These are phyloP conservation scores for Scaeva pyrastri DNA, from an alignment of 2,888 invertebrate genomes.

Conservation along the genomic window DNA sequence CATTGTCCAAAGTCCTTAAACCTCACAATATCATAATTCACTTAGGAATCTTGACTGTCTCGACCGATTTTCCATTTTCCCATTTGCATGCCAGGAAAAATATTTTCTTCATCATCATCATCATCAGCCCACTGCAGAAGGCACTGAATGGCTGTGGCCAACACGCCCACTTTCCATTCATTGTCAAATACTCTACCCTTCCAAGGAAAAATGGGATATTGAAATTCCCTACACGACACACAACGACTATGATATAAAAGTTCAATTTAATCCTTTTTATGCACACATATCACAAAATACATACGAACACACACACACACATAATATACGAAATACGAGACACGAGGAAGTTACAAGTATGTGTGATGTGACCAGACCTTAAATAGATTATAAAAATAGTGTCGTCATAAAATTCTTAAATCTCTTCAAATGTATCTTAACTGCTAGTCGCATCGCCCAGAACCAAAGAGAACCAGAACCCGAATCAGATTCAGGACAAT, in stretches of 20 bases:
- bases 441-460: neutral
- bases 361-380: neutral
- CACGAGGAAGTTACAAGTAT: neutral
- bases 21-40: constrained; percentile 63
- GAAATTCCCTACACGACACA: neutral
- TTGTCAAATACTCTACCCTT: neutral
- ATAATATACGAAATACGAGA: too few species aligned
- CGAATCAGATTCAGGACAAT: neutral
- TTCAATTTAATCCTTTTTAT: constrained; percentile 39
- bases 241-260: constrained; percentile 4
- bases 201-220: neutral
- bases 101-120: constrained; percentile 1
- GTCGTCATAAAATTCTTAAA: constrained; percentile 55
- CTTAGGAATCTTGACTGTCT: constrained; percentile 59
- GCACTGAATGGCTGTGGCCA: neutral
- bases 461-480: too few species aligned
- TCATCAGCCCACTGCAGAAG: too few species aligned
- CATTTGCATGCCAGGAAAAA: constrained; percentile 67
- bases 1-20: constrained; percentile 53
- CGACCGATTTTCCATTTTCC: constrained; percentile 66
- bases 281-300: neutral
- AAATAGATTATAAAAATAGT: constrained; percentile 22
- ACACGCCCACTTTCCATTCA: constrained; percentile 4
- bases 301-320: too few species aligned
- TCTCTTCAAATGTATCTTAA: constrained; percentile 31